A percentile compares a stretch with the other conserved stretches of the same genome.
Evolutionary conservation across 2,113 vertebrate genomes (phyloP).

Genomic region (human (Homo sapiens)): DNA sequence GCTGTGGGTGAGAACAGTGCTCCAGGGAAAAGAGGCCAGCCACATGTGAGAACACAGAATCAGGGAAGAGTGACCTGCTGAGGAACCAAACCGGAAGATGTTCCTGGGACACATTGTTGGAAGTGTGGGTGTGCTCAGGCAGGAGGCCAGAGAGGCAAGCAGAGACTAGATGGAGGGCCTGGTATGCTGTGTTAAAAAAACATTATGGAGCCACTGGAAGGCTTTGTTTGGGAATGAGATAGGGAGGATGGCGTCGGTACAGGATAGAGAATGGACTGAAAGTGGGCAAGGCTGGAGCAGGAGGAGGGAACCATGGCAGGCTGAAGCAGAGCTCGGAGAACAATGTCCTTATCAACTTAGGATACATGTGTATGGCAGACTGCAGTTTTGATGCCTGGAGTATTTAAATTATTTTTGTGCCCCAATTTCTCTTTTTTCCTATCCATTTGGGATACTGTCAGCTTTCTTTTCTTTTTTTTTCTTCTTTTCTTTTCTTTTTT

Average conservation of each 20-base stretch:
- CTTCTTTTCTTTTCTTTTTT: too few species aligned
- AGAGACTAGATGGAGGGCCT: background rate
- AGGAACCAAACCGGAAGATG: background rate
- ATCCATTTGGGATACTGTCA: background rate
- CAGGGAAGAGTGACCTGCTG: background rate
- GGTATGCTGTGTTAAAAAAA: background rate
- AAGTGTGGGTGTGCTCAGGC: background rate
- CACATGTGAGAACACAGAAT: background rate
- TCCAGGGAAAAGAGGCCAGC: background rate
- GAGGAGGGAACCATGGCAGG: background rate
- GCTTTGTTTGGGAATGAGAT: background rate
- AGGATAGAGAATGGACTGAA: background rate
- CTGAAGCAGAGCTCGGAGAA: background rate
- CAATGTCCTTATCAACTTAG: background rate
- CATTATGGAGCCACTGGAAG: background rate
- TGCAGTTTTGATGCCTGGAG: background rate
- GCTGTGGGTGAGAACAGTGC: background rate
- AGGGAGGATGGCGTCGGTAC: background rate
- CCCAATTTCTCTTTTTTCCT: background rate
- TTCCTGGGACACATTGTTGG: background rate
- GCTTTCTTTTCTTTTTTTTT: too few species aligned
- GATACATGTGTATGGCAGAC: background rate
- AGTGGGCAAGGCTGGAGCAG: background rate
- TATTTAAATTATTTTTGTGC: background rate
- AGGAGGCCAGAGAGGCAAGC: background rate